Evolutionary conservation across 64 coral and sea anemone genomes (phyloP).

Genomic region (Astreopora myriophthalma): DNA sequence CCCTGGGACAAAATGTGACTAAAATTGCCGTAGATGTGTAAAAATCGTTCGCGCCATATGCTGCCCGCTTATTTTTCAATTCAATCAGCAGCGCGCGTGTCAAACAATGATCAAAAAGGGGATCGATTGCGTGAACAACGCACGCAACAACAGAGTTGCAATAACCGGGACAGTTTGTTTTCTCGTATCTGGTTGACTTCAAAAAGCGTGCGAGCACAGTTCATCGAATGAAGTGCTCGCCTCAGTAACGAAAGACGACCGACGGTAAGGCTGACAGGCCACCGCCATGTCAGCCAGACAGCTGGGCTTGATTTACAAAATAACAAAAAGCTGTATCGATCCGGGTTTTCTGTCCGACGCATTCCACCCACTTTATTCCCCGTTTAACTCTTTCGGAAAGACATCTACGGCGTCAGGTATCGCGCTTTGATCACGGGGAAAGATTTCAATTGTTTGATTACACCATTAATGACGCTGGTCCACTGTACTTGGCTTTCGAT

Average conservation of each 20-base stretch:
- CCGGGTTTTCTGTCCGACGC: not conserved
- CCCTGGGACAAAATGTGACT: constrained; percentile 13
- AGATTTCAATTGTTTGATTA: constrained; percentile 67
- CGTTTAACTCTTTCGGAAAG: not conserved
- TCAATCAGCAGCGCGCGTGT: not conserved
- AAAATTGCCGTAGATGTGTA: constrained; percentile 21
- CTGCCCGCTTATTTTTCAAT: constrained; percentile 55
- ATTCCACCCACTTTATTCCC: not conserved
- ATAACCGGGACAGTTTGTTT: constrained; percentile 2
- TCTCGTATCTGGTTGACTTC: not conserved
- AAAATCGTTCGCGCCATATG: not conserved
- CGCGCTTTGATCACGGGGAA: constrained; percentile 21
- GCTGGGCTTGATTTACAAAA: not conserved
- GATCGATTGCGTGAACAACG: constrained; percentile 58
- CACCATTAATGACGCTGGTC: constrained; percentile 54
- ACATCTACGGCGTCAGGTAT: not conserved
- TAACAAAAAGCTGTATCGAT: not conserved
- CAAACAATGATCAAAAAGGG: not conserved
- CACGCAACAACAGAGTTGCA: constrained; percentile 49
- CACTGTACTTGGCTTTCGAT: not conserved
- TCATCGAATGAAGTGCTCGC: not conserved
- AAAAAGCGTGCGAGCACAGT: not conserved
- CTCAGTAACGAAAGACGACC: not conserved
- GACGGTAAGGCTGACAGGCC: no score
- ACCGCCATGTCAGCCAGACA: not conserved